A percentile compares a stretch with the other conserved stretches of the same genome.
phyloP scores from a whole-genome alignment of 2,888 invertebrate genomes.

The Trichopria drosophilae region DNA sequence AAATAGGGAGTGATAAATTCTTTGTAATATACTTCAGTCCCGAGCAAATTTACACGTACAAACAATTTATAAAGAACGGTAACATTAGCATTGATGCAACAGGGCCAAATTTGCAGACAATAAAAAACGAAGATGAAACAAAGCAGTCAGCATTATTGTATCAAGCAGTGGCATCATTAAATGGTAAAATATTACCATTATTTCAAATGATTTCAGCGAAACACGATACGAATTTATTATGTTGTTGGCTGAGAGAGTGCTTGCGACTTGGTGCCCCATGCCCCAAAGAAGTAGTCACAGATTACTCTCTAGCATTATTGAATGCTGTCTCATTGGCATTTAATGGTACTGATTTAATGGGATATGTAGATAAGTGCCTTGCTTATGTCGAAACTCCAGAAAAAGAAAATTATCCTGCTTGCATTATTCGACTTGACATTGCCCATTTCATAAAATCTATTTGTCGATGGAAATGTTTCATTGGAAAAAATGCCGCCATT shows the following conservation, averaged over 20 bases:
- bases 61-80: conserved; percentile 27
- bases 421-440: conserved; percentile 34
- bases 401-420: conserved; percentile 6
- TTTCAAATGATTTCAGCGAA: no score
- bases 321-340: conserved; percentile 33
- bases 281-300: conserved; percentile 29
- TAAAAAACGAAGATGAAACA: conserved; percentile 21
- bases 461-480: conserved; percentile 27
- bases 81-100: conserved; percentile 37
- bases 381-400: neutral
- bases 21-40: conserved; percentile 31
- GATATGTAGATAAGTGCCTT: conserved; percentile 29
- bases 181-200: conserved; percentile 32
- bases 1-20: conserved; percentile 32
- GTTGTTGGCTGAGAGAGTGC: conserved; percentile 35
- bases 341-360: conserved; percentile 24
- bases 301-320: conserved; percentile 34
- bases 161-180: conserved; percentile 27
- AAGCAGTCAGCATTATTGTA: conserved; percentile 31
- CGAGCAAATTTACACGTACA: conserved; percentile 32
- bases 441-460: conserved; percentile 37
- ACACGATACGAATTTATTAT: no score
- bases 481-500: neutral
- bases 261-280: conserved; percentile 26
- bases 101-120: conserved; percentile 24